phyloP scores from a whole-genome alignment of 2,113 vertebrate species.

The Picathartes gymnocephalus region DNA sequence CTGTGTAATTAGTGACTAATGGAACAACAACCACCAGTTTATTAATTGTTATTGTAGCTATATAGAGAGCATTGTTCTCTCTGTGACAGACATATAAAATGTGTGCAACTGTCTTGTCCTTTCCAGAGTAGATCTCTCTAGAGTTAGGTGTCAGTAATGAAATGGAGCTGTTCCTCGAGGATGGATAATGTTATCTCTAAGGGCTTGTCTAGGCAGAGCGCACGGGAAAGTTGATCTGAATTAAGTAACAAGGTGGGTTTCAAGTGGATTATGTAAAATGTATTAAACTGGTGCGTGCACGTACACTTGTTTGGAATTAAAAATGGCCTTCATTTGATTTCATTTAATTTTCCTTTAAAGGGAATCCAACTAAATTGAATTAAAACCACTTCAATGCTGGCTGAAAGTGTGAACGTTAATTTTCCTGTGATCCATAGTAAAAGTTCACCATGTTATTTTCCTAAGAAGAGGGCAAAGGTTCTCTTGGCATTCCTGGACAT shows the following conservation, averaged over 20 bases:
- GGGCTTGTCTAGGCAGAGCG: not conserved
- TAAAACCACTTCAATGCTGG: slow-evolving; percentile 4
- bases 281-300: not conserved
- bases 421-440: not conserved
- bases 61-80: not conserved
- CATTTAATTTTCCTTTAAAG: slow-evolving; percentile 9
- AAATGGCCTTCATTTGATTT: slow-evolving; percentile 23
- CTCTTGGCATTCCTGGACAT: not conserved
- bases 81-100: slow-evolving; percentile 27
- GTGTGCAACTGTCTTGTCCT: not conserved
- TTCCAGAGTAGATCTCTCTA: not conserved
- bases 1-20: slow-evolving; percentile 53
- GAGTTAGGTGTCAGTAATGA: slow-evolving; percentile 42
- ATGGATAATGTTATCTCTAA: not conserved
- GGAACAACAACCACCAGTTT: slow-evolving; percentile 19
- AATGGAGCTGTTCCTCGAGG: slow-evolving; percentile 7
- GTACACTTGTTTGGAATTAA: not conserved
- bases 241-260: slow-evolving; percentile 42
- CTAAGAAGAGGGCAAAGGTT: not conserved
- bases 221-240: not conserved
- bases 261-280: slow-evolving; percentile 33
- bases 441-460: not conserved
- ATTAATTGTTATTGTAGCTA: slow-evolving; percentile 31
- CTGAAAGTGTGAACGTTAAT: not conserved
- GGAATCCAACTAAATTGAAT: slow-evolving; percentile 38